phyloP scores from a whole-genome alignment of 1,140 invertebrate genomes.

The Drosophila leontia region DNA sequence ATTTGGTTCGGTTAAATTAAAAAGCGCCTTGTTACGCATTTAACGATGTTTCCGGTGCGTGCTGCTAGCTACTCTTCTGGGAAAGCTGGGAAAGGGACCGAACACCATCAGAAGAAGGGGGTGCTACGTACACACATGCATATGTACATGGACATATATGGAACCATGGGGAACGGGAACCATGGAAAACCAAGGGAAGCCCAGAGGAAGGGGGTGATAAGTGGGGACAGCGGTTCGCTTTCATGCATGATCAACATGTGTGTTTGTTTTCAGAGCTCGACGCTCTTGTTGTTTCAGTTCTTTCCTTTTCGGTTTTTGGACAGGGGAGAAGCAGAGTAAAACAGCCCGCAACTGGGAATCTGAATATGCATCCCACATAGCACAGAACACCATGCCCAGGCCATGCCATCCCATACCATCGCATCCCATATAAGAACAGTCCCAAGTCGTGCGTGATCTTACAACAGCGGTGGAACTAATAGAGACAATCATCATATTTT shows the following conservation, averaged over 20 bases:
- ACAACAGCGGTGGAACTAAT: constrained; percentile 3
- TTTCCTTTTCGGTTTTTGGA: constrained; percentile 18
- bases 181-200: constrained; percentile 5
- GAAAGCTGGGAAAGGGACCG: constrained; percentile 22
- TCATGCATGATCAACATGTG: constrained; percentile 67
- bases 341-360: constrained; percentile 44
- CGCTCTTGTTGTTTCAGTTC: constrained; percentile 33
- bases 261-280: constrained; percentile 52
- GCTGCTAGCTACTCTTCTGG: constrained; percentile 25
- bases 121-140: background rate
- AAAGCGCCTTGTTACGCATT: constrained; percentile 81
- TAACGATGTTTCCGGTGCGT: constrained; percentile 75
- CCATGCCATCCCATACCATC: background rate
- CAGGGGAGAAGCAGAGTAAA: constrained; percentile 28
- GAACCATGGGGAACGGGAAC: constrained; percentile 1
- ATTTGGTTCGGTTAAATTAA: constrained; percentile 75
- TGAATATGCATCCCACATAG: constrained; percentile 40
- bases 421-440: constrained; percentile 17
- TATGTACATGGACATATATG: background rate
- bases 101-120: constrained; percentile 13
- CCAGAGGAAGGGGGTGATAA: constrained; percentile 19
- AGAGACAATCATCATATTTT: background rate
- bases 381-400: constrained; percentile 1
- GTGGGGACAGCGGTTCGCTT: constrained; percentile 41
- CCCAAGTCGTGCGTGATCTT: constrained; percentile 14